Conservation (phyloP, 1,140 invertebrate genomes). For the Brachionus angularis region DNA sequence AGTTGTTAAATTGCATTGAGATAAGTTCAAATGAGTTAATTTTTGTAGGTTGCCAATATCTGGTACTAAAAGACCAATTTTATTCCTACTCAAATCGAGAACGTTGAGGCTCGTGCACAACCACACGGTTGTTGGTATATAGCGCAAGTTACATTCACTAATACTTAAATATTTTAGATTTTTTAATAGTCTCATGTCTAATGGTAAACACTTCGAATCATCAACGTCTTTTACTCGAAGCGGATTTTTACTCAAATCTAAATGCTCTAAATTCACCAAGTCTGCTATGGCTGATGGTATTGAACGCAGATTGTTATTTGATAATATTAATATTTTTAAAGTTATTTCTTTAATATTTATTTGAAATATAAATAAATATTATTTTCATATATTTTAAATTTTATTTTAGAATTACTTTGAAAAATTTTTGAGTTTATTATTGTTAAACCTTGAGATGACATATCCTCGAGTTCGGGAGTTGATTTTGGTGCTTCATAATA, state of each 20-base stretch:
- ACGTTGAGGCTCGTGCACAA: constrained; percentile 48
- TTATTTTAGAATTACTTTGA: constrained; percentile 46
- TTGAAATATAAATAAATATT: background rate
- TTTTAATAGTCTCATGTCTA: constrained; percentile 49
- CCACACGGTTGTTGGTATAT: constrained; percentile 55
- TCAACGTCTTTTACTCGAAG: constrained; percentile 50
- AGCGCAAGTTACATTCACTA: constrained; percentile 56
- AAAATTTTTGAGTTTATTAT: constrained; percentile 47
- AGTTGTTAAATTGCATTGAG: constrained; percentile 55
- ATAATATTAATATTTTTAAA: constrained; percentile 48
- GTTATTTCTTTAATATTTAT: constrained; percentile 3
- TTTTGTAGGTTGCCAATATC: constrained; percentile 54
- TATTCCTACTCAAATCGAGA: constrained; percentile 55
- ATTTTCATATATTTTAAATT: background rate
- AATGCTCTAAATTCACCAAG: constrained; percentile 50
- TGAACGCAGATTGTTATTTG: constrained; percentile 54
- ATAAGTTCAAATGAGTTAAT: constrained; percentile 52
- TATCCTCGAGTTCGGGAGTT: constrained; percentile 46
- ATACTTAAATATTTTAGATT: constrained; percentile 52
- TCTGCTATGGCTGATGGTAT: constrained; percentile 52
- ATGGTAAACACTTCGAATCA: constrained; percentile 53
- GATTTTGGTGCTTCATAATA: constrained; percentile 20
- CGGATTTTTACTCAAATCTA: constrained; percentile 55
- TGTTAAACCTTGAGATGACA: constrained; percentile 51
- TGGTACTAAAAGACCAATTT: constrained; percentile 52